phyloP scores from a whole-genome alignment of 92 coral and sea anemone species.

The Zoanthus sansibaricus region DNA sequence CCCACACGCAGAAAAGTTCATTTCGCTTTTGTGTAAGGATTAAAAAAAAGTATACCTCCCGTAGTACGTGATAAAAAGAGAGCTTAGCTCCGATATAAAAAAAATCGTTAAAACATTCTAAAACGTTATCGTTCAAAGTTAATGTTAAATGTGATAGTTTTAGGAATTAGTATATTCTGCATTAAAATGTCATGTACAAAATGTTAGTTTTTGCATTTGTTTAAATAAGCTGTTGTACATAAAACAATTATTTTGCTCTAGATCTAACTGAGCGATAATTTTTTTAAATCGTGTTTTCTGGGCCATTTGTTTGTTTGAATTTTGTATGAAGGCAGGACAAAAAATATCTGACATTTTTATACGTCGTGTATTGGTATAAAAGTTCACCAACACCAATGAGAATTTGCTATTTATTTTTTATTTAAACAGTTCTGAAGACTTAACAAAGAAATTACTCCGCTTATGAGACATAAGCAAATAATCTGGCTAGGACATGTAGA shows the following conservation, averaged over 20 bases:
- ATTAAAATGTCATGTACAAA: background rate
- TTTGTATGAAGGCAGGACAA: background rate
- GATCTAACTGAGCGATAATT: background rate
- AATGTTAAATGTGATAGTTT: background rate
- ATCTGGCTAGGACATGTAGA: slow-evolving; percentile 2
- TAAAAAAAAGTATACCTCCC: background rate
- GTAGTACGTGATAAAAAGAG: background rate
- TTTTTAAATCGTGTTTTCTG: background rate
- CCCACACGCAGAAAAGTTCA: background rate
- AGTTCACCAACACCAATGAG: slow-evolving; percentile 31
- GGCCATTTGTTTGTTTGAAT: background rate
- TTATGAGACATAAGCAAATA: slow-evolving; percentile 19
- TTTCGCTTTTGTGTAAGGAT: background rate
- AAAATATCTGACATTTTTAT: background rate
- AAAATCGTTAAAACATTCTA: background rate
- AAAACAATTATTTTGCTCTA: background rate
- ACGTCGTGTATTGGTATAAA: background rate
- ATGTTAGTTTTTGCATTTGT: no score
- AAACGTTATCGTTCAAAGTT: background rate
- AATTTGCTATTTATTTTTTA: background rate
- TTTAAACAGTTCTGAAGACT: slow-evolving; percentile 27
- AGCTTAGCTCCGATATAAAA: background rate
- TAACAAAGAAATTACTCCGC: slow-evolving; percentile 3
- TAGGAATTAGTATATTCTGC: background rate
- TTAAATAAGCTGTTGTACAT: no score